Base-by-base conservation (phyloP, 1,140 invertebrate genomes). In the Hestina assimilis region DNA sequence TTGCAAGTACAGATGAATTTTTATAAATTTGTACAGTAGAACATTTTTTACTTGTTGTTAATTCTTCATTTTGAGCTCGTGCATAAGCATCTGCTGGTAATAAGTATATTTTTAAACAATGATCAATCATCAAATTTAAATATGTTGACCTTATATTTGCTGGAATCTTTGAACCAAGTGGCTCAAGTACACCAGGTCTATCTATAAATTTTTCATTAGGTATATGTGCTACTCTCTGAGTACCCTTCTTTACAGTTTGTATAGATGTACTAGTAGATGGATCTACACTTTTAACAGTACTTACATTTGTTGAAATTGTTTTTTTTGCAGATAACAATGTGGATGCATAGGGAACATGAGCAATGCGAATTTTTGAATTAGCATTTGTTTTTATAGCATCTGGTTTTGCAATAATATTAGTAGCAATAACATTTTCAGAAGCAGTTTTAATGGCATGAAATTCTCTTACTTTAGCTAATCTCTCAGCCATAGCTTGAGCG, bases 41-140 rank as follows among this genome's bases (percentile, higher is more conserved):
- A 72, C 95, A 95, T 69, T 94, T 92, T 62, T 94, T 93, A 69
- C 95, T 95, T 41, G 93, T 95, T 2, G 90, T 85, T 50, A 93
- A 89, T 85, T 97, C 96, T 88, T 97, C 96, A 56, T 92, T 91
- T 63, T 93, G 87, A 0, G 93, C 93, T 74, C 92, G 90, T 31
- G 91, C 90, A 89, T 92, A 94, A 8, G 95, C 95, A 75, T 96
- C 93, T 28, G 92, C 88, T 57, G 92, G 83, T 43, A 85, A 89
- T 0, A 92, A 83, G 72, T 94, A 95, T 58, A 97, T 92, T 81
- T 96, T 94, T 5, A 94, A 84, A 81, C 94, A 96, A 75, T 97
- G 93, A 77, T 96, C 95, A 40, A 96, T 95, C 90, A 98, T 94
- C 74, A 94, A 88, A 74, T 96, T 95, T 38, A 97, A 92, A 84